These are phyloP conservation scores for Chondrosia reniformis DNA, from an alignment of 37 sponge, comb jelly and placozoan species.

Conservation along the genomic window DNA sequence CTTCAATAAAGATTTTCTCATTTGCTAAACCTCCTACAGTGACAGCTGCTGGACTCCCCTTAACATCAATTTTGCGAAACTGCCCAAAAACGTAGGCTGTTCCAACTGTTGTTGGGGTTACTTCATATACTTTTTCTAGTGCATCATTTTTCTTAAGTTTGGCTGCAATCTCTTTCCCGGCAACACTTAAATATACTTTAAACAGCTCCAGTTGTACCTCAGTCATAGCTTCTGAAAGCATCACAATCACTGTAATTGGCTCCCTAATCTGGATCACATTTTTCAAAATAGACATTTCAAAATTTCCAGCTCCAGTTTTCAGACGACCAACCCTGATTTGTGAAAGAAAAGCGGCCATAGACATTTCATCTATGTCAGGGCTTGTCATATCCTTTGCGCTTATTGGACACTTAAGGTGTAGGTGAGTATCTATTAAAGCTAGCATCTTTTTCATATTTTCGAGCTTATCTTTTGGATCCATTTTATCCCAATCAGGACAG, in stretches of 20 bases:
- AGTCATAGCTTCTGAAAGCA: not conserved
- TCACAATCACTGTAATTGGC: not conserved
- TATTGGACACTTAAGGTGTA: conserved; percentile 48
- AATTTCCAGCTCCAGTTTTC: conserved; percentile 5
- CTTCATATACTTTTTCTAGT: not conserved
- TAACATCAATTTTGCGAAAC: not conserved
- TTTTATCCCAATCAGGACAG: conserved; percentile 57
- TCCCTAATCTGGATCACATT: no score
- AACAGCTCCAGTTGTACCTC: not conserved
- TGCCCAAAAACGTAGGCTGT: not conserved
- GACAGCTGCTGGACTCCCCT: not conserved
- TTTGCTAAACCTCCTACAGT: not conserved
- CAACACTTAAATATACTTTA: not conserved
- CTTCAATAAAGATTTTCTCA: not conserved
- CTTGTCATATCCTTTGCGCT: conserved; percentile 11
- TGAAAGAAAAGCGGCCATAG: not conserved
- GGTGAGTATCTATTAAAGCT: conserved; percentile 27
- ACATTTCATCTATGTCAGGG: conserved; percentile 6
- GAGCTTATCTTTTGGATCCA: conserved; percentile 49
- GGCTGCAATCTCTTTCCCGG: not conserved
- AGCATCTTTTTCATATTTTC: conserved; percentile 51
- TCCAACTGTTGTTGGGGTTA: not conserved
- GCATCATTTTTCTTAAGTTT: not conserved
- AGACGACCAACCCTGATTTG: not conserved
- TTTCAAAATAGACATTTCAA: not conserved